Evolutionary conservation across 2,888 invertebrate genomes (phyloP).

Genomic region (Clistopyga incitator): DNA sequence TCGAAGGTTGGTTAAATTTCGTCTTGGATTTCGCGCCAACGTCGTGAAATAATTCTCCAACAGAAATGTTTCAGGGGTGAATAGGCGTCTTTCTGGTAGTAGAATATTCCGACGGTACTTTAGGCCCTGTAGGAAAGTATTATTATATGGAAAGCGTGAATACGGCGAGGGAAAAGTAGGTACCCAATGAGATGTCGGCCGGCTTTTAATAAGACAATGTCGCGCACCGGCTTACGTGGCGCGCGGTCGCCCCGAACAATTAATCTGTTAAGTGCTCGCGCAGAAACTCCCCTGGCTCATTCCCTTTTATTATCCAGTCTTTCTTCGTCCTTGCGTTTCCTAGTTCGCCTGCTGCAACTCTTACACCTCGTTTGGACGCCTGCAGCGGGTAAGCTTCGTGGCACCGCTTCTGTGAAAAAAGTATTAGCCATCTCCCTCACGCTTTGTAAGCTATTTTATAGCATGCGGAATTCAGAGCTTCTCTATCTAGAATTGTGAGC

Average conservation of each 20-base stretch:
- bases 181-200: slow-evolving; percentile 27
- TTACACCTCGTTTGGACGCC: slow-evolving; percentile 24
- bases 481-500: not conserved
- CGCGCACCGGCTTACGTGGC: slow-evolving; percentile 30
- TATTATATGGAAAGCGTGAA: slow-evolving; percentile 28
- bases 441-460: slow-evolving; percentile 41
- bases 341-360: slow-evolving; percentile 17
- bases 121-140: not conserved
- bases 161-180: slow-evolving; percentile 19
- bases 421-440: slow-evolving; percentile 31
- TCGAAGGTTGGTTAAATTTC: too few relatives aligned
- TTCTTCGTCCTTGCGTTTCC: slow-evolving; percentile 14
- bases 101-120: slow-evolving; percentile 7
- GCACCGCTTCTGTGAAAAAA: slow-evolving; percentile 23
- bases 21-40: not conserved
- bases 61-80: not conserved
- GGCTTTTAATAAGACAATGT: slow-evolving; percentile 38
- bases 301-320: slow-evolving; percentile 47
- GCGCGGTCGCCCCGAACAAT: slow-evolving; percentile 63
- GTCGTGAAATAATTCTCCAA: slow-evolving; percentile 21
- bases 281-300: slow-evolving; percentile 44
- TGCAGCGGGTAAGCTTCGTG: not conserved
- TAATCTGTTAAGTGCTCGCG: slow-evolving; percentile 67
- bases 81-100: not conserved
- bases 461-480: slow-evolving; percentile 6